phyloP scores from a whole-genome alignment of 1,140 invertebrate genomes.

The Trialeurodes vaporariorum region DNA sequence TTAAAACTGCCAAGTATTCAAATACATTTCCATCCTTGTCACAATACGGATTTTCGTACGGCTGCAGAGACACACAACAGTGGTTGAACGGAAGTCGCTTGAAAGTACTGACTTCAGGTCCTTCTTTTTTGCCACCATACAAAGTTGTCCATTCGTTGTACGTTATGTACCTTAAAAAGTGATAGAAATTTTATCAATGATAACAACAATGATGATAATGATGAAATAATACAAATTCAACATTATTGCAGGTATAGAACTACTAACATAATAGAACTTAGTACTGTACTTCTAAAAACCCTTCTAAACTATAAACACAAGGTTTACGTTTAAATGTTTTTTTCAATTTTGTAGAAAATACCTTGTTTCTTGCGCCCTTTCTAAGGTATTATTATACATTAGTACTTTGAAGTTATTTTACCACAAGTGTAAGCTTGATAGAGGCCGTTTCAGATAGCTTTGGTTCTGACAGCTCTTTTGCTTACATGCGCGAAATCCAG shows the following conservation, averaged over 20 bases:
- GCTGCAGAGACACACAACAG: slow-evolving; percentile 84
- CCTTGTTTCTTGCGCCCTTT: too few relatives aligned
- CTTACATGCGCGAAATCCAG: too few relatives aligned
- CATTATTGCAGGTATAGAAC: not conserved
- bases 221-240: slow-evolving; percentile 11
- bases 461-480: too few relatives aligned
- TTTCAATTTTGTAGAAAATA: too few relatives aligned
- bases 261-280: not conserved
- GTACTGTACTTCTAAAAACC: not conserved
- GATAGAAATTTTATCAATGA: slow-evolving; percentile 1
- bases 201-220: not conserved
- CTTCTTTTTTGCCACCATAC: slow-evolving; percentile 83
- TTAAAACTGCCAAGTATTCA: slow-evolving; percentile 74
- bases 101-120: slow-evolving; percentile 66
- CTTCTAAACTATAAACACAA: not conserved
- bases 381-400: too few relatives aligned
- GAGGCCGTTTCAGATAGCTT: too few relatives aligned
- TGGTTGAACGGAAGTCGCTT: slow-evolving; percentile 85
- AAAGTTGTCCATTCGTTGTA: slow-evolving; percentile 92
- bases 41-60: slow-evolving; percentile 86
- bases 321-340: too few relatives aligned
- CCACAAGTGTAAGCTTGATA: too few relatives aligned
- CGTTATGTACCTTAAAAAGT: slow-evolving; percentile 69
- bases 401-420: too few relatives aligned
- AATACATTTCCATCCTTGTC: slow-evolving; percentile 80